Conservation (phyloP, 2,888 invertebrate species). For the Caenorhabditis sp. region DNA sequence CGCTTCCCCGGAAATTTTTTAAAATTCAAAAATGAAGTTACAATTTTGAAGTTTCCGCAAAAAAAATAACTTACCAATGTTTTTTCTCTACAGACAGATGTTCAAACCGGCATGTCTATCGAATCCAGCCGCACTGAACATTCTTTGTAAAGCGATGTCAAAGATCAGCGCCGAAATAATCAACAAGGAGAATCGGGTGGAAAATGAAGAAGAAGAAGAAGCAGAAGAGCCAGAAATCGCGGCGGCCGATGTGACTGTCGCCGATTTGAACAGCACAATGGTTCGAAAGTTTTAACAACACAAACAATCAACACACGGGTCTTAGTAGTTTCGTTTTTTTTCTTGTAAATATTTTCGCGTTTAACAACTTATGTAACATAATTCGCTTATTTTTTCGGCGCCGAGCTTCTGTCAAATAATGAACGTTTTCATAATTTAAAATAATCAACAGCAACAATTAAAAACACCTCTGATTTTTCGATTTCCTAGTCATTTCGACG, state of each 20-base stretch:
- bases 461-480: background rate
- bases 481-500: background rate
- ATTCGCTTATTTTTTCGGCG: too few relatives aligned
- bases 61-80: too few relatives aligned
- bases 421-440: background rate
- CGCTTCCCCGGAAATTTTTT: too few relatives aligned
- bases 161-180: too few relatives aligned
- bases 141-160: background rate
- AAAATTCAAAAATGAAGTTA: too few relatives aligned
- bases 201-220: background rate
- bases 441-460: background rate
- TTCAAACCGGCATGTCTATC: background rate
- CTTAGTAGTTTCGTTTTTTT: too few relatives aligned
- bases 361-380: too few relatives aligned
- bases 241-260: background rate
- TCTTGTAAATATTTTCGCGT: too few relatives aligned
- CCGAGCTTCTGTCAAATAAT: too few relatives aligned
- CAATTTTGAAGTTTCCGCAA: too few relatives aligned
- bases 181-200: background rate
- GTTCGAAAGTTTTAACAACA: background rate
- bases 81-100: background rate
- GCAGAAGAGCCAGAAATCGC: too few relatives aligned
- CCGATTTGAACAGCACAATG: background rate
- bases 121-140: background rate
- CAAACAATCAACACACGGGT: too few relatives aligned